Evolutionary conservation across 1,140 invertebrate species (phyloP), one percentile per base, ranked within the genome.

Genomic region (Neodiprion fabricii): DNA sequence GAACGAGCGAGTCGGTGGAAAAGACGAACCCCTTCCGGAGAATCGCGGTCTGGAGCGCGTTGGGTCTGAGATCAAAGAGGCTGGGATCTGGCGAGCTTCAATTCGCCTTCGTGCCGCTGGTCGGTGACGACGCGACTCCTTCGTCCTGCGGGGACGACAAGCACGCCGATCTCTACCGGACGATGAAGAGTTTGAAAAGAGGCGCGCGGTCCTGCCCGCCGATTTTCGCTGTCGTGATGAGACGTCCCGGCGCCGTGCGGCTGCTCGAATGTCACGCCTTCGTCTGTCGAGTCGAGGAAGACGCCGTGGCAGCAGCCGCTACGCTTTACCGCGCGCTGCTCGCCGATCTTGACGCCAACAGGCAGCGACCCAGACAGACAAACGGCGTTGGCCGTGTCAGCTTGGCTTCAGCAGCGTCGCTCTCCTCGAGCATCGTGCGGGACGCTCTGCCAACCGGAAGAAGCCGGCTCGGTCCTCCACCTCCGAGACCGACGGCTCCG

Each of bases 171-270:
- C 79, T 89, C 12, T 88, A 87, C 69, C 84, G 87, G 48, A 84
- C 84, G 23, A 87, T 88, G 85, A 81, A 81, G 17, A 85, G 86
- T 12, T 74, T 87, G 28, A 85, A 77, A 74, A 88, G 81, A 65
- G 85, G 83, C 53, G 86, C 75, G 1, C 86, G 85, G 48, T 72
- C 90, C 9, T 95, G 96, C 86, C 94, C 95, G 0, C 96, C 96
- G 1, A 92, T 98, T 81, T 97, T 98, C 85, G 95, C 95, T 12
- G 96, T 97, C 65, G 95, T 97, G 21, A 97, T 97, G 95, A 91
- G 94, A 77, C 93, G 94, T 79, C 92, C 93, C 48, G 93, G 93
- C 21, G 91, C 94, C 9, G 92, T 94, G 3, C 94, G 93, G 80
- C 90, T 95, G 75, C 87, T 97, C 69, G 95, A 97, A 86, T 97